Base-by-base conservation (phyloP, 2,113 vertebrate species). In the Tragelaphus strepsiceros region DNA sequence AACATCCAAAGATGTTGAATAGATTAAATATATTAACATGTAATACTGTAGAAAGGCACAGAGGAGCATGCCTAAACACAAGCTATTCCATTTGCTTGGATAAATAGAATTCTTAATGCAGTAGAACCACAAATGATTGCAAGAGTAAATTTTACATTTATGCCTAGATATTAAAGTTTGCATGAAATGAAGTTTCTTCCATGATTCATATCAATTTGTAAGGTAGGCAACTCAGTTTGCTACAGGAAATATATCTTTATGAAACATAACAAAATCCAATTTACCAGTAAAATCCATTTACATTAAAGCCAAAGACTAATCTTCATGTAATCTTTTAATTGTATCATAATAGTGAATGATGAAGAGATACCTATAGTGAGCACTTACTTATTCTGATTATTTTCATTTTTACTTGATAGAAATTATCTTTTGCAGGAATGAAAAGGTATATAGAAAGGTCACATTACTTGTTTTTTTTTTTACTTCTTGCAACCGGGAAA, bases 191-290 rank as follows among this genome's bases (percentile, higher is more conserved):
- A 98, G 95, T 98, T 98, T 99, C 98, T 98, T 97, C 98, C 96
- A 96, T 98, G 98, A 98, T 99, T 98, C 98, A 97, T 98, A 99
- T 98, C 98, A 98, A 98, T 99, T 98, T 98, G 97, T 98, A 98
- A 99, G 97, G 96, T 98, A 98, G 92, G 96, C 93, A 98, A 97
- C 98, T 98, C 98, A 98, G 95, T 89, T 98, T 61, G 28, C 95
- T 98, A 98, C 94, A 97, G 16, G 32, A 99, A 99, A 98, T 98
- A 97, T 95, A 96, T 98, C 97, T 97, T 98, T 98, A 98, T 96
- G 97, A 98, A 99, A 97, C 98, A 99, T 98, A 98, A 98, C 97
- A 98, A 99, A 98, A 99, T 99, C 97, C 97, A 99, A 98, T 99
- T 99, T 99, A 98, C 95, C 94, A 97, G 97, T 91, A 96, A 99